Base-by-base conservation (phyloP, 2,113 vertebrate genomes). In the Bubo blakistoni region DNA sequence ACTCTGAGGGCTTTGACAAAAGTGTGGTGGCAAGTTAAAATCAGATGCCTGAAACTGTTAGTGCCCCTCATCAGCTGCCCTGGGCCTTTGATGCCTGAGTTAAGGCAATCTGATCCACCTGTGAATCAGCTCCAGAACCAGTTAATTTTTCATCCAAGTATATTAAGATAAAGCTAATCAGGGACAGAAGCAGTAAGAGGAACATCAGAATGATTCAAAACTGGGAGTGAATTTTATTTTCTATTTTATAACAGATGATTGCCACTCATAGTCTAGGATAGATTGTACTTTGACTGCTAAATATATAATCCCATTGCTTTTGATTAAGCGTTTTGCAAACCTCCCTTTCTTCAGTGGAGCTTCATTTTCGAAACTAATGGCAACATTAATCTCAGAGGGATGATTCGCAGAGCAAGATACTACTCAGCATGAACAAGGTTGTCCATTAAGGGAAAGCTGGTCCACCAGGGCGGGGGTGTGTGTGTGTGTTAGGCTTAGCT, bases 361-460 rank as follows among this genome's bases (percentile, higher is more conserved):
- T 93, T 92, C 58, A 44, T 80, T 94, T 92, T 71, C 76, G 78
- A 89, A 91, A 90, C 30, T 85, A 90, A 85, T n/a, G 7, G 81
- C 84, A 93, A 30, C 62, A 65, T 93, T 94, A 92, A 91, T 96
- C 92, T 91, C 77, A 40, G 57, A 94, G 44, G 47, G 58, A 95
- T 69, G 90, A 90, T 94, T 81, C 5, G 1, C 49, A 61, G 94
- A 79, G 51, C 42, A 71, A 96, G 89, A 70, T 80, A 61, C 51
- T 86, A 58, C 92, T 94, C 94, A 83, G 74, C 90, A 46, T 87
- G 93, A 92, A 9, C 61, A 91, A 87, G 52, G 73, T 46, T 96
- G 44, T 84, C 78, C 54, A 79, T 94, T 95, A 85, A 89, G 87
- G 65, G 66, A 94, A 87, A 79, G 57, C 65, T 91, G 74, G 84